Evolutionary conservation across 2,797 vertebrate species (phyloP), one percentile per base, ranked within the genome.

Genomic region (Furcifer pardalis): DNA sequence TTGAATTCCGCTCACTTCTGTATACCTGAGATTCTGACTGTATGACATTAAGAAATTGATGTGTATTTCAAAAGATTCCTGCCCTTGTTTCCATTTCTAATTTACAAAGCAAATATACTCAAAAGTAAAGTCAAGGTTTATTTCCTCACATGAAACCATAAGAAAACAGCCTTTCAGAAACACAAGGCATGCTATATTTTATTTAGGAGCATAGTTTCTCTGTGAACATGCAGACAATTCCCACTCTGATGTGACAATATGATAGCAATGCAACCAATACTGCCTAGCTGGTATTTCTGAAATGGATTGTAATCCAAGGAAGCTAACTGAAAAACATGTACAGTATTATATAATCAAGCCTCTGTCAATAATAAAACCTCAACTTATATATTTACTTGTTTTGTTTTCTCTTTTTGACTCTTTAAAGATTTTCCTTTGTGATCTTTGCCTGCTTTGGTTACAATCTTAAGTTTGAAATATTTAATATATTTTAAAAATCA

Each of bases 1-100:
- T 27, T 63, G 40, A 82, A 81, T 79, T 49, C 79, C 78, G 71
- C 79, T 52, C 56, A 52, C 12, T 77, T 46, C 56, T 75, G 49
- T 37, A 81, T 81, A 68, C 35, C 52, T 79, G 46, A 44, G 27
- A 56, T 56, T 42, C 74, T 76, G 63, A 77, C 35, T 46, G n/a
- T 60, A n/a, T n/a, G 25, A 25, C 59, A 79, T 63, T 32, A 79
- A 77, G n/a, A 63, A 52, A 72, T 52, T 23, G 13, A 49, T 77
- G 35, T 37, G 60, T 69, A 52, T 65, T 52, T 77, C 77, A 71
- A 81, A 19, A 27, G 13, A 49, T 15, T 68, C 40, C 52, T 32
- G 23, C 25, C 49, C 23, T 86, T 75, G 40, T n/a, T 68, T 81
- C 40, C n/a, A 27, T 32, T 63, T 79, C 68, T 52, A 2, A 52